These are phyloP conservation scores for Heloderma charlesbogerti DNA, from an alignment of 2,113 vertebrate species.

Conservation along the genomic window DNA sequence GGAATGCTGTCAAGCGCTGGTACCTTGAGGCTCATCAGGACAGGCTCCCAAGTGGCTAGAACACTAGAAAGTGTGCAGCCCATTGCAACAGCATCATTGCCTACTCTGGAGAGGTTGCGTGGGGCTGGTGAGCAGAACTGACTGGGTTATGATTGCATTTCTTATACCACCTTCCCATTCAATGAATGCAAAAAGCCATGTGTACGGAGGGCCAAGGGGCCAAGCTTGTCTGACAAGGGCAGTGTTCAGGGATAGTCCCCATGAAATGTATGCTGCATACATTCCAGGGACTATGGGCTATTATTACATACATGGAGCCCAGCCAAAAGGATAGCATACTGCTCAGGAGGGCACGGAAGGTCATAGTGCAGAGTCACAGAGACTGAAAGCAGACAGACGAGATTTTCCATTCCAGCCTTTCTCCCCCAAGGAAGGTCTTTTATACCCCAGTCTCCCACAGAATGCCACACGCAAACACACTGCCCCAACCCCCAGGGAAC, in stretches of 20 bases:
- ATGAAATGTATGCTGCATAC: not conserved
- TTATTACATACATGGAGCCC: not conserved
- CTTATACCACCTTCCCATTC: not conserved
- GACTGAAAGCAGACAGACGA: not conserved
- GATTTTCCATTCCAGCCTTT: not conserved
- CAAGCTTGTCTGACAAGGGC: not conserved
- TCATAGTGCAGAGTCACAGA: not conserved
- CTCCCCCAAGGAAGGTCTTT: not conserved
- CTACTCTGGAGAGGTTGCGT: not conserved
- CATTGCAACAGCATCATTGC: not conserved
- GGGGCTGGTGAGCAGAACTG: not conserved
- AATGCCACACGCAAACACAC: not conserved
- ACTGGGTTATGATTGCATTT: not conserved
- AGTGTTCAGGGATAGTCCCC: not conserved
- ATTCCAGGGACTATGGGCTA: not conserved
- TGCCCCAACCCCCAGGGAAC: not conserved
- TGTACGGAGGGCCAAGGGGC: not conserved
- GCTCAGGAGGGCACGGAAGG: not conserved
- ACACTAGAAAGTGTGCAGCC: not conserved
- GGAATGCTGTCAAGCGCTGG: not conserved
- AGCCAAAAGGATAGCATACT: conserved; percentile 8
- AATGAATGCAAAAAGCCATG: not conserved
- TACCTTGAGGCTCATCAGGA: not conserved
- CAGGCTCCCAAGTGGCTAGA: not conserved
- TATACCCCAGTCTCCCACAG: not conserved